Evolutionary conservation across 2,113 vertebrate genomes (phyloP).

Genomic region (Tetrao urogallus): DNA sequence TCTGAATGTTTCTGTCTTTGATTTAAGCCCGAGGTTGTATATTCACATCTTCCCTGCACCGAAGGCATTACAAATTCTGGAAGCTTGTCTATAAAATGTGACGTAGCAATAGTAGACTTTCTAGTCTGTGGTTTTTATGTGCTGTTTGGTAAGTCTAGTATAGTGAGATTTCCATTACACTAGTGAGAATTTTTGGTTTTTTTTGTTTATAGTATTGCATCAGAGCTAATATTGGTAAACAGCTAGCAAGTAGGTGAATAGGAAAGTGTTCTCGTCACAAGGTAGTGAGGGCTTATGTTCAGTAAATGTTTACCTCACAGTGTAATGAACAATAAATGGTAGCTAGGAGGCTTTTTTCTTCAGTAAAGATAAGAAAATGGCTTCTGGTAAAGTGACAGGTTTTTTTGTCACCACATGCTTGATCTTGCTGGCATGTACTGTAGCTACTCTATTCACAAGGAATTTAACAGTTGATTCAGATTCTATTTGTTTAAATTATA

Average conservation of each 20-base stretch:
- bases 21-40: background rate
- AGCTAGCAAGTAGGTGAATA: background rate
- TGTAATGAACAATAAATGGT: background rate
- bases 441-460: background rate
- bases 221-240: background rate
- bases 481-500: background rate
- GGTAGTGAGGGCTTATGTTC: background rate
- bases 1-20: background rate
- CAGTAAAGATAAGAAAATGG: background rate
- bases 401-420: accelerated
- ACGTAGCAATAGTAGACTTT: background rate
- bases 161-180: background rate
- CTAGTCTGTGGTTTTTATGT: background rate
- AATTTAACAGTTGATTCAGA: background rate
- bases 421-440: background rate
- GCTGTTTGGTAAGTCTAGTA: background rate
- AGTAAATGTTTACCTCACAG: background rate
- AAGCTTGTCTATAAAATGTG: background rate
- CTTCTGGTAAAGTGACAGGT: background rate
- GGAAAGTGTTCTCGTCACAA: background rate
- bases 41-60: background rate
- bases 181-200: no score
- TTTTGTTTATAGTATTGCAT: background rate
- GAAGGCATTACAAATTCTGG: background rate
- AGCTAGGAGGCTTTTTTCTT: background rate